Conservation (phyloP, 2,888 invertebrate genomes). For the Megalurothrips usitatus region DNA sequence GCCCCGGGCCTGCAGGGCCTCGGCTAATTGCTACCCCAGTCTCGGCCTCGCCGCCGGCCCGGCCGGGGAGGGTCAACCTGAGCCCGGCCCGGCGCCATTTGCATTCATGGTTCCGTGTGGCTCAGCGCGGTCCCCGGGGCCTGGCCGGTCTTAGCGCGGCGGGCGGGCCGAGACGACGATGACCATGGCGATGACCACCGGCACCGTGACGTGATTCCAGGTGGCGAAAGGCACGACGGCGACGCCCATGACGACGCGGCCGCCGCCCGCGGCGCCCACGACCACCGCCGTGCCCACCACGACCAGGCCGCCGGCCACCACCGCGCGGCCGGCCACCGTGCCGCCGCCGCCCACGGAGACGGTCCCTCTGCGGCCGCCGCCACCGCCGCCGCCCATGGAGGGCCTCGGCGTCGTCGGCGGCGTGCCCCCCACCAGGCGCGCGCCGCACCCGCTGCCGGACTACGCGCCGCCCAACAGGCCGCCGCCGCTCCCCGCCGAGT, state of each 20-base stretch:
- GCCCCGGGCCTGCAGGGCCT: neutral
- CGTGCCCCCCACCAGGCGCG: neutral
- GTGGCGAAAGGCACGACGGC: slow-evolving; percentile 15
- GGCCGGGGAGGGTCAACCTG: neutral
- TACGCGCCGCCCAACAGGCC: slow-evolving; percentile 15
- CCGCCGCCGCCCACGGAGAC: slow-evolving; percentile 1
- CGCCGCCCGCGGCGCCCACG: neutral
- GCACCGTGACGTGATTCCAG: neutral
- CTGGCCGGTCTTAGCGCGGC: neutral
- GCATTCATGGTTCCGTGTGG: neutral
- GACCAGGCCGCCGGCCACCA: neutral
- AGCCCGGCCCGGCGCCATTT: neutral
- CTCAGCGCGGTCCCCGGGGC: neutral
- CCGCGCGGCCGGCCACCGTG: neutral
- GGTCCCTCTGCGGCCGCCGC: slow-evolving; percentile 7
- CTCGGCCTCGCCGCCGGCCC: neutral
- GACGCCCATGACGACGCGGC: neutral
- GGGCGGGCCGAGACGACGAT: neutral
- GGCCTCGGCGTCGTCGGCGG: neutral
- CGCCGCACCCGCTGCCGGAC: slow-evolving; percentile 19
- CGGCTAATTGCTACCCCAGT: neutral
- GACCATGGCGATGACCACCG: too few species aligned
- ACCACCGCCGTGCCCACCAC: slow-evolving; percentile 7
- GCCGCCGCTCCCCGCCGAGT: slow-evolving; percentile 16
- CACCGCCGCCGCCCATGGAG: neutral